Base-by-base conservation (phyloP, 2,113 vertebrate species). In the Castor canadensis region DNA sequence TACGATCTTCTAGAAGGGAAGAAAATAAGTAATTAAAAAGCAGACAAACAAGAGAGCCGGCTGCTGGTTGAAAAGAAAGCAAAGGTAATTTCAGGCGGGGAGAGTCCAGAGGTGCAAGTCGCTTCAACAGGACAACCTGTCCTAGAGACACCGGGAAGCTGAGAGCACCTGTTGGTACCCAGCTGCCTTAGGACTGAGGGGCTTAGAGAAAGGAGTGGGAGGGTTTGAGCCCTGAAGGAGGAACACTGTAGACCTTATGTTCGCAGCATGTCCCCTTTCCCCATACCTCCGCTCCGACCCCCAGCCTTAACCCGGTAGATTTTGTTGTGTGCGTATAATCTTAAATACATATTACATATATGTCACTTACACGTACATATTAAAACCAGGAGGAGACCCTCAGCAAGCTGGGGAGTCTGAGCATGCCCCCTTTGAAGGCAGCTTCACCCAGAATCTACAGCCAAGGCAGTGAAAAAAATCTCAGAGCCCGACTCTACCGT, bases 121-220 rank as follows among this genome's bases (percentile, higher is more conserved):
- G 12, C 92, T 82, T 77, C 62, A 88, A 54, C 38, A 24, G 90
- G 62, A 93, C 45, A 82, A 83, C 92, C 77, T 85, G 60, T 93
- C 47, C 92, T 19, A 60, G 82, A 80, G 32, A 80, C 56, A 6
- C 3, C 28, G 5, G 76, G 28, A 72, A 89, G 71, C 69, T 38
- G 38, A 16, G 71, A 60, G 96, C 95, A 97, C 97, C 97, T 97
- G 97, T 97, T 97, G 97, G 90, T 95, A 69, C 62, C 45, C 86
- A 72, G 67, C 28, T 11, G 45, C 62, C 73, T 90, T 40, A 26
- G 45, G 71, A 82, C 35, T 38, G n/a, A 11, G 58, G 47, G 38
- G 80, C 32, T 1, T 2, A 79, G 40, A 45, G 26, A 19, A 67
- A 17, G 10, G 52, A 76, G 26, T 52, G n/a, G n/a, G 58, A 7